These are phyloP conservation scores for Cheirogaleus medius DNA, from an alignment of 2,113 vertebrate species.

Conservation along the genomic window DNA sequence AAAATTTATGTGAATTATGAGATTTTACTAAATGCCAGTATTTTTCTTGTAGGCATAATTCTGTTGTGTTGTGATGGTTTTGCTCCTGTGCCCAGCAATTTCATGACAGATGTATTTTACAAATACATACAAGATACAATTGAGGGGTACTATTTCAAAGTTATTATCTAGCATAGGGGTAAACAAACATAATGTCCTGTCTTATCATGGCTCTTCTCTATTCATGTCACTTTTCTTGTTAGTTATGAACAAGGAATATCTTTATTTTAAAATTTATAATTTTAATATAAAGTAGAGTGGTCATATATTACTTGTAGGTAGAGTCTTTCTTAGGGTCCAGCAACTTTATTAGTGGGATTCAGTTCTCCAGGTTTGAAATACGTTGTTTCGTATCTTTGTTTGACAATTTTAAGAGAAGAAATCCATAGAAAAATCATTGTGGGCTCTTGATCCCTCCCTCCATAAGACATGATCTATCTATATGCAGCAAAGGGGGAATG, in stretches of 20 bases:
- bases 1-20: slow-evolving; percentile 15
- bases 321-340: not conserved
- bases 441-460: not conserved
- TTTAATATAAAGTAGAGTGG: not conserved
- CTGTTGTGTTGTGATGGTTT: slow-evolving; percentile 55
- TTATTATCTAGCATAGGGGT: not conserved
- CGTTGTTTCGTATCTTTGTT: not conserved
- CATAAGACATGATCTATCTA: not conserved
- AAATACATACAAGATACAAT: slow-evolving; percentile 44
- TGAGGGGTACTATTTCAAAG: not conserved
- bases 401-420: slow-evolving; percentile 25
- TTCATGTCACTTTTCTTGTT: slow-evolving; percentile 35
- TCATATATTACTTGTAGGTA: not conserved
- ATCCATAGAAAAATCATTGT: not conserved
- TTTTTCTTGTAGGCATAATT: slow-evolving; percentile 56
- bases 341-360: not conserved
- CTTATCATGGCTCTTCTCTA: not conserved
- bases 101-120: slow-evolving; percentile 50
- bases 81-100: not conserved
- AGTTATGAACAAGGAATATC: not conserved
- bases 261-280: slow-evolving; percentile 28
- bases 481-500: not conserved
- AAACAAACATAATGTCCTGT: not conserved
- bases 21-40: not conserved
- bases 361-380: slow-evolving; percentile 25